phyloP scores from a whole-genome alignment of 1,140 invertebrate genomes.

The Rhagoletis pomonella region DNA sequence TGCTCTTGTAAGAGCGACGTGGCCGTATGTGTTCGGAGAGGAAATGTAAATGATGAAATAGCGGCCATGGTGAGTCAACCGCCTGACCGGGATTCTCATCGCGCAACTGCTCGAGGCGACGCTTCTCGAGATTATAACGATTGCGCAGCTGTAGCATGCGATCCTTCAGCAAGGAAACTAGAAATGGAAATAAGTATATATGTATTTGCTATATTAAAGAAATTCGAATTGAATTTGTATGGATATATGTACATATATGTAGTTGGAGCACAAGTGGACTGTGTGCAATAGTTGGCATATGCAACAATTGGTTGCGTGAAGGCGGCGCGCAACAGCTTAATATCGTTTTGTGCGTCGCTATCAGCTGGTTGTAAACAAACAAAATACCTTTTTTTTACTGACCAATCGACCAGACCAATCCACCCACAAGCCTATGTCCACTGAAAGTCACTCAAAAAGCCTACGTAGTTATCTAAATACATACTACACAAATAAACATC shows the following conservation, averaged over 20 bases:
- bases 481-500: too few species aligned
- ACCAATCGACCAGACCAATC: too few species aligned
- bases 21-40: conserved; percentile 70
- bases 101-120: conserved; percentile 65
- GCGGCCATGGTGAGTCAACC: conserved; percentile 68
- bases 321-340: not conserved
- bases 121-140: conserved; percentile 73
- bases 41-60: conserved; percentile 70
- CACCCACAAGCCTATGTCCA: not conserved
- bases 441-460: not conserved
- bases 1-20: conserved; percentile 68
- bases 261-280: too few species aligned
- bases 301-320: not conserved
- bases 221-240: not conserved
- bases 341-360: not conserved
- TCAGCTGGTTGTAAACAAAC: not conserved
- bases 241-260: not conserved
- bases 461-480: too few species aligned
- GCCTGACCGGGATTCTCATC: conserved; percentile 57
- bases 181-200: not conserved
- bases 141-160: conserved; percentile 72
- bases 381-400: not conserved
- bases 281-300: not conserved
- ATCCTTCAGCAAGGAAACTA: conserved; percentile 69
- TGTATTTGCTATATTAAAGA: not conserved